Percentiles rank a stretch among this genome's conserved stretches.
Evolutionary conservation across 2,797 vertebrate species (phyloP).

Genomic region (Danio albolineatus): DNA sequence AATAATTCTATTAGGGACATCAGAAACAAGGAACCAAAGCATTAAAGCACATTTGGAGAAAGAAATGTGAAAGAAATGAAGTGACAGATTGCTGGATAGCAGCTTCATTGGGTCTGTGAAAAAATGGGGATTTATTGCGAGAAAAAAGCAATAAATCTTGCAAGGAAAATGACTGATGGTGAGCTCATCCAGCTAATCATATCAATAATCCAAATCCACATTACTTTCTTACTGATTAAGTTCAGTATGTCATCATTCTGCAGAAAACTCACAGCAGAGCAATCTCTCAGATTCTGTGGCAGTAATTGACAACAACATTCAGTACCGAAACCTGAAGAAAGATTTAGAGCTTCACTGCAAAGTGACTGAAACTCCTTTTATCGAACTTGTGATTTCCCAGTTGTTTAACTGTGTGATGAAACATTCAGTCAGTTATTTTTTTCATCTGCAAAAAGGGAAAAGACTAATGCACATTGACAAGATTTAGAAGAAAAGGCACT

Average conservation of each 20-base stretch:
- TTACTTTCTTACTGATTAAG: background rate
- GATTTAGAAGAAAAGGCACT: background rate
- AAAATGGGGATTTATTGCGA: background rate
- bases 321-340: slow-evolving; percentile 24
- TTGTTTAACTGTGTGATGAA: slow-evolving; percentile 19
- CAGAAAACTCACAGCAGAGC: background rate
- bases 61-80: background rate
- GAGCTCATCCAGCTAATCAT: background rate
- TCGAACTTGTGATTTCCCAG: slow-evolving; percentile 19
- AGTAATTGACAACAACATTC: slow-evolving; percentile 22
- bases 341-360: slow-evolving; percentile 15
- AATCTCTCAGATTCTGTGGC: background rate
- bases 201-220: slow-evolving; percentile 14
- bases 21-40: background rate
- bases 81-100: background rate
- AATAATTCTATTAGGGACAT: slow-evolving; percentile 11
- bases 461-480: slow-evolving; percentile 1
- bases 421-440: slow-evolving; percentile 31
- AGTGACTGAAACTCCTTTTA: slow-evolving; percentile 28
- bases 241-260: background rate
- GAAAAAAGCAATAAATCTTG: background rate
- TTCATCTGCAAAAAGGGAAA: slow-evolving; percentile 18
- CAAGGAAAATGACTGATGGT: background rate
- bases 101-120: background rate
- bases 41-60: background rate